phyloP scores from a whole-genome alignment of 2,888 invertebrate genomes.

The Microplitis deprimator region DNA sequence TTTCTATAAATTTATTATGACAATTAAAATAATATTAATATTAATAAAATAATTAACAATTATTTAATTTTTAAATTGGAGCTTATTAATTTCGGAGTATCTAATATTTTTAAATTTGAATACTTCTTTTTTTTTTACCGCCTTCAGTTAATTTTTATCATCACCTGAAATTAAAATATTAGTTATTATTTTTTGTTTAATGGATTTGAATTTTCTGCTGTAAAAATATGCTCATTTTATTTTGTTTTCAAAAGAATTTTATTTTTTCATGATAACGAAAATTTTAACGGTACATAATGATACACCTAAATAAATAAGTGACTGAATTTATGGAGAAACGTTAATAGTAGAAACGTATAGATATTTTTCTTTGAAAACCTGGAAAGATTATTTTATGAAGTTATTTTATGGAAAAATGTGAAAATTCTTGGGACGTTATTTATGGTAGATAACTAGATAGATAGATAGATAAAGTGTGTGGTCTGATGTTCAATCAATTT shows the following conservation, averaged over 20 bases:
- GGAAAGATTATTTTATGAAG: background rate
- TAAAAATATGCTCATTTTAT: background rate
- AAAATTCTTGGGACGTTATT: background rate
- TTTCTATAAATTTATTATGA: background rate
- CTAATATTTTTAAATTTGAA: too few relatives aligned
- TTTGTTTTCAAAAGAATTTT: background rate
- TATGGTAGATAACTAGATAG: background rate
- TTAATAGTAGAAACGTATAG: background rate
- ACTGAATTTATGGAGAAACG: background rate
- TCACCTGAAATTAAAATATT: too few relatives aligned
- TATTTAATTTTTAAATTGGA: too few relatives aligned
- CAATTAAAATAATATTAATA: background rate
- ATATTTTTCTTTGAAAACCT: background rate
- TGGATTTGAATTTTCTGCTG: background rate
- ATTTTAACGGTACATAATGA: background rate
- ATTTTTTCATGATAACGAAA: background rate
- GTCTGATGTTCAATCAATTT: conserved; percentile 43
- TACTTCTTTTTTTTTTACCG: too few relatives aligned
- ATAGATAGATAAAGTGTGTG: conserved; percentile 20
- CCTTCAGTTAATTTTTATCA: too few relatives aligned
- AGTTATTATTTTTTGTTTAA: background rate
- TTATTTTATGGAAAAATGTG: background rate
- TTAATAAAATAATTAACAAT: background rate
- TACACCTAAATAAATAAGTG: background rate
- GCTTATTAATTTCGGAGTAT: too few relatives aligned